Percentiles rank a stretch among this genome's conserved stretches.
Conservation (phyloP, 1,140 invertebrate genomes). For the Rhopalosiphum padi region DNA sequence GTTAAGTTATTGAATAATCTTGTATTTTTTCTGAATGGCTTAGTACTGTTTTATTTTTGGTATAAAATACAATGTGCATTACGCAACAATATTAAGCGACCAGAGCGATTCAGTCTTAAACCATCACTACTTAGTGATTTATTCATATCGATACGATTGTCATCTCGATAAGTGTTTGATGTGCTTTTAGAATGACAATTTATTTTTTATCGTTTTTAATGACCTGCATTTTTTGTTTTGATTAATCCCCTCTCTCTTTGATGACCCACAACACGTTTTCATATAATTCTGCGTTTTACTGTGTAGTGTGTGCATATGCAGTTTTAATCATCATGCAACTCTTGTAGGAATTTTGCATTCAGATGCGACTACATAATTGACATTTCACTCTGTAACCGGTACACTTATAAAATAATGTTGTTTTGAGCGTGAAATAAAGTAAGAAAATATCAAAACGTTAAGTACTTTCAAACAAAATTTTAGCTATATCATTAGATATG, state of each 20-base stretch:
- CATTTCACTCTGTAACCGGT: neutral
- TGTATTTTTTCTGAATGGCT: neutral
- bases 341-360: neutral
- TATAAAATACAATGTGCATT: neutral
- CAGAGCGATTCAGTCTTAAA: neutral
- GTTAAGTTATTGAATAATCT: neutral
- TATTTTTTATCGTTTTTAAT: constrained; percentile 17
- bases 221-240: constrained; percentile 5
- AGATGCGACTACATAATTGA: neutral
- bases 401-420: neutral
- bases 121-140: neutral
- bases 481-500: too few relatives aligned
- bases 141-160: neutral
- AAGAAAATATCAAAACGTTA: neutral
- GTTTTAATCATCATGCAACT: neutral
- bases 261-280: neutral
- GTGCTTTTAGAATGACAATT: constrained; percentile 11
- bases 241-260: neutral
- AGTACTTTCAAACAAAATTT: neutral
- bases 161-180: constrained; percentile 1
- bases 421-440: neutral
- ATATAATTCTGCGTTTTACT: neutral
- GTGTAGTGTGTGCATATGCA: neutral
- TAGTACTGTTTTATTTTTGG: neutral
- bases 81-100: neutral